Percentiles rank a stretch among this genome's conserved stretches.
Evolutionary conservation across 2,888 invertebrate species (phyloP).

Genomic region (Bruchidius siliquastri): DNA sequence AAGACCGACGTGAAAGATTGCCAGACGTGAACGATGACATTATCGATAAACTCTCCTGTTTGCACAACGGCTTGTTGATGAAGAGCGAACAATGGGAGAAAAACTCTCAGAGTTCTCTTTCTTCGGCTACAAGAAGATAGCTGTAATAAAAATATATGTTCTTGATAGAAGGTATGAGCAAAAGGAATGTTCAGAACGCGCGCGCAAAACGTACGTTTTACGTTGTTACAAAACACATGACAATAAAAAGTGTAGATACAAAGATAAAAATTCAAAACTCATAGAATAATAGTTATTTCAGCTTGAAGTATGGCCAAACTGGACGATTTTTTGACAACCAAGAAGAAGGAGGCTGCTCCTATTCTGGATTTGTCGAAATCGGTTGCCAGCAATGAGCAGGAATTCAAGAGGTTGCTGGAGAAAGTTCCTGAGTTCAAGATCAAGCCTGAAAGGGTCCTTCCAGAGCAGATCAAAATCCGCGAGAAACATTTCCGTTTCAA

Average conservation of each 20-base stretch:
- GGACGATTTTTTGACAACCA: conserved; percentile 72
- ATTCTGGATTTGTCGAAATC: conserved; percentile 81
- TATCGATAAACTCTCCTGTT: conserved; percentile 42
- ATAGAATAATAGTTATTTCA: not conserved
- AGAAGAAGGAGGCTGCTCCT: conserved; percentile 79
- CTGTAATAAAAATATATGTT: not conserved
- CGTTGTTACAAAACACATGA: not conserved
- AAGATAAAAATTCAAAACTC: conserved; percentile 10
- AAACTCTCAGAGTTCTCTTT: not conserved
- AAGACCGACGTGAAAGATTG: conserved; percentile 5
- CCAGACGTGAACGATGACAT: conserved; percentile 29
- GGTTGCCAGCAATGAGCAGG: conserved; percentile 72
- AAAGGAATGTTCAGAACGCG: too few species aligned
- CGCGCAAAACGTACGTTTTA: not conserved
- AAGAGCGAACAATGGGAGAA: conserved; percentile 52
- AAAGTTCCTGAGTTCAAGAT: conserved; percentile 89
- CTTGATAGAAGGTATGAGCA: too few species aligned
- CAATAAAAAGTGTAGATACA: not conserved
- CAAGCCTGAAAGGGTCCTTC: conserved; percentile 75
- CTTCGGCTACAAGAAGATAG: not conserved
- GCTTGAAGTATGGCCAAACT: conserved; percentile 56
- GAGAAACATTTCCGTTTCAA: conserved; percentile 58
- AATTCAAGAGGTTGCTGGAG: conserved; percentile 76
- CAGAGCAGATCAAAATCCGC: conserved; percentile 72
- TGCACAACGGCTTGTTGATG: conserved; percentile 49